Base-by-base conservation (phyloP, 2,888 invertebrate species). In the Drosophila anomalipes region DNA sequence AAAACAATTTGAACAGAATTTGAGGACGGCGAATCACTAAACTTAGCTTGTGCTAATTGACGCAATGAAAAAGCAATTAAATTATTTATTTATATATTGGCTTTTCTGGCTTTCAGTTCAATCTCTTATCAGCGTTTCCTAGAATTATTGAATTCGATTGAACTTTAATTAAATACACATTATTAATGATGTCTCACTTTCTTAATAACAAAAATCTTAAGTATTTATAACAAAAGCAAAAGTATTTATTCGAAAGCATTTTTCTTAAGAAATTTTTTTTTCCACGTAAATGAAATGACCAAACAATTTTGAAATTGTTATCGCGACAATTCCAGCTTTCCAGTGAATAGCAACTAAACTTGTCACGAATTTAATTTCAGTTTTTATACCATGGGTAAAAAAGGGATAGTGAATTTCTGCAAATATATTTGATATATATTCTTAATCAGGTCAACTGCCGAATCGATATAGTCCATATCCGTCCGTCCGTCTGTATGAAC, bases 1-100 rank as follows among this genome's bases (percentile, higher is more conserved):
- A n/a, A 64, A 52, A 52, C 65, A 65, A 79, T 80, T 78, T 76
- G 56, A 76, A 39, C 30, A 39, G 44, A 63, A 60, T 62, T 70
- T 62, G 53, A 60, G 26, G 14, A 10, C 33, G 28, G 28, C 28
- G 28, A 28, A 28, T 5, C 28, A 71, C 66, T 71, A 49, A 61
- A 52, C 64, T 64, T 64, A 30, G 58, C 77, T 78, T 62, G 47
- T 64, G 54, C 64, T 47, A 22, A 47, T 47, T 47, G 47, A 22
- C 7, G 19, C 0, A 14, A 47, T 22, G 7, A 22, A 22, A 14
- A 22, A 22, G 22, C 44, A 1, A 14, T 14, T 14, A 3, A 44
- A 41, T 35, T 32, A 66, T n/a, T 9, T 16, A 4, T 53, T 33
- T 35, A 22, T 51, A n/a, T 32, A 37, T 0, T 26, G 14, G 16